These are phyloP conservation scores for Anguilla anguilla DNA, from an alignment of 2,797 vertebrate genomes.

Conservation along the genomic window DNA sequence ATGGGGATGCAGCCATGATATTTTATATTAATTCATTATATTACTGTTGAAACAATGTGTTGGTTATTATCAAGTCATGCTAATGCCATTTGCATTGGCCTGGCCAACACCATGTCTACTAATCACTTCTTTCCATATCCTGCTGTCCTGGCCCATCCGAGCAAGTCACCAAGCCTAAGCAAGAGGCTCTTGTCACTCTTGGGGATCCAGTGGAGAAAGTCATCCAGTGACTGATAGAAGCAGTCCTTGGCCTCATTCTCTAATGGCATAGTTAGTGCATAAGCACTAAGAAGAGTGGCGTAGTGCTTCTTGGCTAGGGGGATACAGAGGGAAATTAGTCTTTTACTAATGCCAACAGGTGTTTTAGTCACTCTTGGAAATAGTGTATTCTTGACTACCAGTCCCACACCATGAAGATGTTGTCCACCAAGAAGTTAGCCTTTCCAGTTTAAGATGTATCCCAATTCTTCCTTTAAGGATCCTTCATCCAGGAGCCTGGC, in stretches of 20 bases:
- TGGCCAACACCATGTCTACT: too few relatives aligned
- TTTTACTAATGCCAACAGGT: conserved; percentile 31
- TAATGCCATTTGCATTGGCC: too few relatives aligned
- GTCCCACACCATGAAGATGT: conserved; percentile 15
- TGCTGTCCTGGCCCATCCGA: too few relatives aligned
- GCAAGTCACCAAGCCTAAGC: too few relatives aligned
- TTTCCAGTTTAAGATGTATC: conserved; percentile 29
- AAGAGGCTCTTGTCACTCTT: not conserved
- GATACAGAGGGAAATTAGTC: conserved; percentile 22
- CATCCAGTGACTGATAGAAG: conserved; percentile 13
- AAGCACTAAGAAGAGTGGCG: conserved; percentile 26
- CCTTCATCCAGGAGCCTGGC: conserved; percentile 15
- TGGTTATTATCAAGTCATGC: too few relatives aligned
- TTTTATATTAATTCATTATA: too few relatives aligned
- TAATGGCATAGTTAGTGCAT: conserved; percentile 26
- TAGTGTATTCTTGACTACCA: conserved; percentile 24
- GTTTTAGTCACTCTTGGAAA: conserved; percentile 2
- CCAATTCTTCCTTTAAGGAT: not conserved
- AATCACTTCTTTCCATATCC: too few relatives aligned
- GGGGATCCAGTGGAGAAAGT: not conserved
- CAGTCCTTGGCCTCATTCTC: conserved; percentile 27
- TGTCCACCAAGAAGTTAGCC: not conserved
- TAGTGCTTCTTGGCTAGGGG: conserved; percentile 24
- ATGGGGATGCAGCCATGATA: too few relatives aligned
- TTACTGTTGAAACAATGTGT: too few relatives aligned